Conservation (phyloP, 2,797 vertebrate genomes). For the Rhinella marina region DNA sequence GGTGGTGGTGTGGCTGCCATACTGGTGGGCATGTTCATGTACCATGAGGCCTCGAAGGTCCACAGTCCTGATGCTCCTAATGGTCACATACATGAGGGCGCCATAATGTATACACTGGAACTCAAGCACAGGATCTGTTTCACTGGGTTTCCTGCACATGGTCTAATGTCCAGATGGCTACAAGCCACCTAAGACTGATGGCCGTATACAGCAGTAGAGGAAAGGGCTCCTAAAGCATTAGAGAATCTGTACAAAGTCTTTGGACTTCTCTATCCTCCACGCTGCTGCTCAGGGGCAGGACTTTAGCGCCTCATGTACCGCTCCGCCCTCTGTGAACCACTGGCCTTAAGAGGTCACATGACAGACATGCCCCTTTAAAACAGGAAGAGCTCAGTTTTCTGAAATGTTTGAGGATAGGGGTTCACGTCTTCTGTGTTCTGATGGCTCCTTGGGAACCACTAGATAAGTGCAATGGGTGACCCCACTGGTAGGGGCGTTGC, state of each 20-base stretch:
- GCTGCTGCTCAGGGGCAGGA: background rate
- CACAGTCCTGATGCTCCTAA: background rate
- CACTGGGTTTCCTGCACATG: background rate
- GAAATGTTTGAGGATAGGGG: background rate
- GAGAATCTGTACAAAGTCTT: too few relatives aligned
- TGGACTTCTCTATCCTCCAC: too few relatives aligned
- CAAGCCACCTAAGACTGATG: background rate
- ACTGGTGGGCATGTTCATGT: background rate
- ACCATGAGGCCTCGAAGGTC: background rate
- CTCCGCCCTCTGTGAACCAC: too few relatives aligned
- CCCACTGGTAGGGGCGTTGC: too few relatives aligned
- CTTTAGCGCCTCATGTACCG: too few relatives aligned
- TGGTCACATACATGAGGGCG: background rate
- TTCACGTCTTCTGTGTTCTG: background rate
- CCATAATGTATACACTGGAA: background rate
- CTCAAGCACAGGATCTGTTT: background rate
- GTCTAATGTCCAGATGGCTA: background rate
- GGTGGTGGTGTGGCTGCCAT: background rate
- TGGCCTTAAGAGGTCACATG: background rate
- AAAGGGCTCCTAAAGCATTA: background rate
- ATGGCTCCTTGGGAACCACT: background rate
- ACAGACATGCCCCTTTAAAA: background rate
- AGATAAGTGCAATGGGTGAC: background rate
- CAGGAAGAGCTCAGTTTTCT: background rate
- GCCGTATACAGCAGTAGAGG: background rate